Base-by-base conservation (phyloP, 92 coral and sea anemone genomes). In the Galaxea fascicularis region DNA sequence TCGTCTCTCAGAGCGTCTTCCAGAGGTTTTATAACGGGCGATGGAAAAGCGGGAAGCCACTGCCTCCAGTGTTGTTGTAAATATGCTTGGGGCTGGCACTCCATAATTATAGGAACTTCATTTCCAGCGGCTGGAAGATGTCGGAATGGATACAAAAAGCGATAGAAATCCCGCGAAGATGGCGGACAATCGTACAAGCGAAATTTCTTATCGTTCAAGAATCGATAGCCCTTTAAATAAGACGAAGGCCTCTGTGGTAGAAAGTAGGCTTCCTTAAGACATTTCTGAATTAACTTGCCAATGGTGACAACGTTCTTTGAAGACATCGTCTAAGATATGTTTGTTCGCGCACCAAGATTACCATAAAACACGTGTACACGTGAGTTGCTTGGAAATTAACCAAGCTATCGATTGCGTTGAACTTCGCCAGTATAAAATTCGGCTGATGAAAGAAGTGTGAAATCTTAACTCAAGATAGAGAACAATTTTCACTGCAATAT, bases 11-110 rank as follows among this genome's bases (percentile, higher is more conserved):
- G 70, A 14, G 82, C 87, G 24, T 83, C 87, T 71, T 83, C 87
- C 46, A 83, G 69, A 10, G 87, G 22, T 25, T 71, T 83, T 28
- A 83, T 71, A 13, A 73, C 79, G 21, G 46, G 47, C 17, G 87
- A 63, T 21, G 87, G 79, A n/a, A 83, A 83, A 57, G 79, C 87
- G 12, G 87, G 87, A 44, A 83, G 87, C 87, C 87, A 83, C 41
- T 27, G 27, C 41, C 67, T 56, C 87, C 87, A 83, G 63, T 83
- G 87, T 21, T 83, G 24, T 29, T 39, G 73, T 45, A 83, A 29
- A 31, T 83, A 74, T 12, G 49, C 47, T 47, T 45, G 73, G 10
- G 87, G 87, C 24, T 20, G 52, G 51, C 80, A 49, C 47, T 83
- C 87, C 73, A 83, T 64, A 1, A 83, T 64, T 12, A 83, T 76